Evolutionary conservation across 2,888 invertebrate species (phyloP).

Genomic region (Acrobasis suavella): DNA sequence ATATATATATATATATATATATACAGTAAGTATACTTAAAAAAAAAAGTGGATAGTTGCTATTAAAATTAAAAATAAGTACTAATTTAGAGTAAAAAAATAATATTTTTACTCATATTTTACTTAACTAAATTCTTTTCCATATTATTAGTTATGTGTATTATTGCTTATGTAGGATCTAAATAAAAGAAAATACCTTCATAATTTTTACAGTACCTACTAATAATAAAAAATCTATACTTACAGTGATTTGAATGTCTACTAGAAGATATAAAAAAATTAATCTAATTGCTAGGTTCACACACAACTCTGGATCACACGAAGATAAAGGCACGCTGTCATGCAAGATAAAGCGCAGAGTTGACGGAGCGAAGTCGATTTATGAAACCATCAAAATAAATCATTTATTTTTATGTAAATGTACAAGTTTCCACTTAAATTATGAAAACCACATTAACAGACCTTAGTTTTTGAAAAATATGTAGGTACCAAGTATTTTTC

Average conservation of each 20-base stretch:
- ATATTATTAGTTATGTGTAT: not conserved
- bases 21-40: too few relatives aligned
- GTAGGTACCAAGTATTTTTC: too few relatives aligned
- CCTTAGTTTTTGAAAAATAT: too few relatives aligned
- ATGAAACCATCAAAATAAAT: not conserved
- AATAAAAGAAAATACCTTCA: not conserved
- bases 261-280: slow-evolving; percentile 20
- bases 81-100: too few relatives aligned
- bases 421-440: too few relatives aligned
- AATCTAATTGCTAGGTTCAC: slow-evolving; percentile 24
- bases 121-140: not conserved
- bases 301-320: slow-evolving; percentile 29
- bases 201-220: not conserved
- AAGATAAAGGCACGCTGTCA: slow-evolving; percentile 30
- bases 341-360: slow-evolving; percentile 26
- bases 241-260: not conserved
- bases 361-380: not conserved
- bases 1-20: too few relatives aligned
- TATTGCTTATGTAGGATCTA: not conserved
- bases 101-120: not conserved
- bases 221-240: slow-evolving; percentile 14
- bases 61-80: too few relatives aligned
- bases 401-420: not conserved
- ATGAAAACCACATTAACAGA: too few relatives aligned
- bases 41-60: too few relatives aligned